Evolutionary conservation across 2,113 vertebrate species (phyloP), one percentile per base, ranked within the genome.

Genomic region (Engystomops pustulosus): DNA sequence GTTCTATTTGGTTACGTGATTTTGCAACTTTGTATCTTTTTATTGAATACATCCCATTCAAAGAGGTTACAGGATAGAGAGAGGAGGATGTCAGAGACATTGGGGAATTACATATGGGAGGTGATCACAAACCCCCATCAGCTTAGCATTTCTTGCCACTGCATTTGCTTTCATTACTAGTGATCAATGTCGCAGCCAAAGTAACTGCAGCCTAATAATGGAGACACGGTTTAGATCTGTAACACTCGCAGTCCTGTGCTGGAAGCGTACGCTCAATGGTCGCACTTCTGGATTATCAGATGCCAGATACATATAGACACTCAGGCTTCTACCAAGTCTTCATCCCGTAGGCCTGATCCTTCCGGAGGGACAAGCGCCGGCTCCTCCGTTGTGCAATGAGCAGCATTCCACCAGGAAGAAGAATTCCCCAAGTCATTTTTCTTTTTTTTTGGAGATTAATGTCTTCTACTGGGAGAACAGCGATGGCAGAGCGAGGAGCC

Each of bases 401-500:
- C 18, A 77, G 51, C 74, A 55, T 77, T 77, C 51, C 47, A 77
- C 30, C 20, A 55, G 49, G 47, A 77, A 77, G 49, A 17, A 49
- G 47, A 55, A 77, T 51, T 55, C 74, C 72, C 74, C 44, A 15
- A 55, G 58, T 62, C 30, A 41, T 12, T 55, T 51, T 75, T 12
- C n/a, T 77, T 5, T 12, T 55, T 51, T 75, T 12, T 34, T 77
- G 49, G 49, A 34, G 47, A 77, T 47, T 18, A 55, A 77, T 55
- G 49, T 77, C 74, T 53, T 34, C 72, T 51, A 7, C 25, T 30
- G 74, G 74, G 74, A 77, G 36, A 10, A 55, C 10, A 32, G 8
- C 18, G 12, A 70, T 70, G 67, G n/a, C 67, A 41, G 11, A 23
- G 8, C 38, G 67, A 4, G 0, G n/a, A n/a, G 68, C 68, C 23